Evolutionary conservation across 2,888 invertebrate genomes (phyloP).

Genomic region (Dusona sp.): DNA sequence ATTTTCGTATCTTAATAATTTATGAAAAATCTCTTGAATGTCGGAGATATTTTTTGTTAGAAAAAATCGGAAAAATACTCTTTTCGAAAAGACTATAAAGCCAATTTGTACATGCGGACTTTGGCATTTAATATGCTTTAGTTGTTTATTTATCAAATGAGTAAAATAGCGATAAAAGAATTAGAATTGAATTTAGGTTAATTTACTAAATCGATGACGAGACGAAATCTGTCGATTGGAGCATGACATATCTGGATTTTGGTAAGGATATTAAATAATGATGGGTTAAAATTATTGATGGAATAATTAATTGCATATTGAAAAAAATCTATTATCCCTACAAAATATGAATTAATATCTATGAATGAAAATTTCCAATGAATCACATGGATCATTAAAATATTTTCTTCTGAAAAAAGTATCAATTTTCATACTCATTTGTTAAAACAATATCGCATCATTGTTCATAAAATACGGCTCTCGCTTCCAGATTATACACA

Average conservation of each 20-base stretch:
- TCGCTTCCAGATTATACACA: constrained; percentile 1
- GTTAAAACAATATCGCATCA: background rate
- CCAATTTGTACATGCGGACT: background rate
- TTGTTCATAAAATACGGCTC: background rate
- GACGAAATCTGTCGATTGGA: background rate
- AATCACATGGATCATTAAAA: background rate
- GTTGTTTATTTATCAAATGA: background rate
- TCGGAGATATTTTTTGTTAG: background rate
- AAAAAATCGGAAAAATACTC: background rate
- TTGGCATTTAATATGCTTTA: background rate
- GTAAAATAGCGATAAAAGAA: background rate
- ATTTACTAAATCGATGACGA: background rate
- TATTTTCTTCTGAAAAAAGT: background rate
- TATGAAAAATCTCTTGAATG: background rate
- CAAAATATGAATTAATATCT: background rate
- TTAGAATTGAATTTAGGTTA: background rate
- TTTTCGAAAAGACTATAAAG: background rate
- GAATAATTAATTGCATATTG: background rate
- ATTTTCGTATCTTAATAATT: background rate
- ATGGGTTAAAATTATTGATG: background rate
- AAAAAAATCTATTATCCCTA: background rate
- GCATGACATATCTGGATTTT: no score
- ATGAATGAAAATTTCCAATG: background rate
- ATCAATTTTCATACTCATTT: background rate
- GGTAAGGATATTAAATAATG: background rate